Conservation (phyloP, 2,797 vertebrate genomes). For the Myotis daubentonii region DNA sequence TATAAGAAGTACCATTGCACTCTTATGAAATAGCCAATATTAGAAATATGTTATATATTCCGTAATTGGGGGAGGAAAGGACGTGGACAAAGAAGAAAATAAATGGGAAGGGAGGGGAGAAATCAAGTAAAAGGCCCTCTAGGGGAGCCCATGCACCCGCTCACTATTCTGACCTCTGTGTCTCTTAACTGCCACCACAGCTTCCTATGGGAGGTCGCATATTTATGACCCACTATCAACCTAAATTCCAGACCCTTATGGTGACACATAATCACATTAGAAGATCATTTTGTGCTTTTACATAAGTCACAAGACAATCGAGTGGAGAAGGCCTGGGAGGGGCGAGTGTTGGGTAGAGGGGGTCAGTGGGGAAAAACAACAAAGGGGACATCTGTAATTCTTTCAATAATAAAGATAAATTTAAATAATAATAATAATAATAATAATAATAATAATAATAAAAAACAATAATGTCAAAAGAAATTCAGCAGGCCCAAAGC, state of each 20-base stretch:
- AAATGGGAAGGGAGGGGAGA: neutral
- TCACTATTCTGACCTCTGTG: neutral
- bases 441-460: no score
- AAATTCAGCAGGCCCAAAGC: neutral
- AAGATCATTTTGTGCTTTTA: neutral
- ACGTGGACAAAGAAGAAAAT: neutral
- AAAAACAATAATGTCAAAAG: neutral
- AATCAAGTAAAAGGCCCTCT: neutral
- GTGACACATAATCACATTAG: neutral
- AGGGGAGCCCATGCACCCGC: rapidly evolving
- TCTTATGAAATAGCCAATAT: neutral
- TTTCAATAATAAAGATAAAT: no score
- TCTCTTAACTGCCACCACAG: neutral
- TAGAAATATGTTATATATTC: neutral
- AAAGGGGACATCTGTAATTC: no score
- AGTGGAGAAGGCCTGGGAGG: no score
- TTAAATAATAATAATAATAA: no score
- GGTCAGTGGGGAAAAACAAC: no score
- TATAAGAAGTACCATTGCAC: neutral
- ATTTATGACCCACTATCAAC: neutral
- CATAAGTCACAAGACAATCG: neutral
- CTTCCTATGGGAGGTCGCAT: rapidly evolving
- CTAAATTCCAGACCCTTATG: neutral
- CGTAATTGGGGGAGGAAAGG: neutral
- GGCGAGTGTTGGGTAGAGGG: no score